Base-by-base conservation (phyloP, 2,888 invertebrate species). In the Drosophila yooni region DNA sequence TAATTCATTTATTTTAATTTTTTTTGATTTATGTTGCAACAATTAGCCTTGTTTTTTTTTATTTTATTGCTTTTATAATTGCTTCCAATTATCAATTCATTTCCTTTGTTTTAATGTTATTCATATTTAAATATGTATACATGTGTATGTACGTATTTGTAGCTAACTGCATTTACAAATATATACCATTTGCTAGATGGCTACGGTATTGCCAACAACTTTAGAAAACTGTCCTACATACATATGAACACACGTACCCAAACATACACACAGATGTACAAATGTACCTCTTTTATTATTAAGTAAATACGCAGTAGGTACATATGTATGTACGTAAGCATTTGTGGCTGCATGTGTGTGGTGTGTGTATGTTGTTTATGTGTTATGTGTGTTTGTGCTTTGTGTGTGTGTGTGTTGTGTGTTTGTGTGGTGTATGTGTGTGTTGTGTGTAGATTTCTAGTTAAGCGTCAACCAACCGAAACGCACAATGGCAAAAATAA, bases 401-500 rank as follows among this genome's bases (percentile, higher is more conserved):
- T 34, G 34, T 36, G n/a, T 52, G 25, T 27, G 18, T 51, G 57
- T 52, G 7, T 38, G 68, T 13, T 31, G 36, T 29, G 51, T 52
- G 7, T 27, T 27, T 36, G n/a, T 40, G 25, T 54, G 21, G 46
- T 36, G n/a, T 52, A n/a, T 27, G 13, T 50, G 57, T 52, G 7
- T 33, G 68, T 18, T 31, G 43, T 29, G 51, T 52, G 8, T 11
- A 33, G 33, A 33, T 11, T 33, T 36, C 27, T 46, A 52, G 40
- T 48, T 56, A 50, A 40, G 51, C 59, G 56, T 63, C 72, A 62
- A 60, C 89, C 87, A 85, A 88, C 89, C 80, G 80, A 76, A 86
- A 78, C 80, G 51, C 67, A 85, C 86, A 84, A 83, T 79, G 58
- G 61, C 52, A 83, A 83, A 80, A 82, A 80, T 74, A 83, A 76